These are phyloP conservation scores for Troides aeacus DNA, from an alignment of 2,888 invertebrate genomes.

Conservation along the genomic window DNA sequence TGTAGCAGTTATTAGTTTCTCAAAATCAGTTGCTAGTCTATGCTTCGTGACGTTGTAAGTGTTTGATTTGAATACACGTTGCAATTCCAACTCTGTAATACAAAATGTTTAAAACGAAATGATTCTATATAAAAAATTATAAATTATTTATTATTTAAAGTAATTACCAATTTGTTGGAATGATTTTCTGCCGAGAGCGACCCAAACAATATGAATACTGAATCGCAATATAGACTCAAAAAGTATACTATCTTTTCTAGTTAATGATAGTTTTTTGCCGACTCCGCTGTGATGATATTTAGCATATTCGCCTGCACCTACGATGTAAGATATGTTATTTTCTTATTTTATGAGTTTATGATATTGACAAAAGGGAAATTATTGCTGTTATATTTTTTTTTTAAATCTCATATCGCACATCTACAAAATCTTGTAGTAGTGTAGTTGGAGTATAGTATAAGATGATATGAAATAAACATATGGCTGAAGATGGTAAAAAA, in stretches of 20 bases:
- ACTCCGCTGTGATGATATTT: constrained; percentile 76
- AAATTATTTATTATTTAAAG: neutral
- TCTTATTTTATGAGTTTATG: neutral
- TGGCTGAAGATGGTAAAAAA: too few relatives aligned
- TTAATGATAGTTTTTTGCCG: constrained; percentile 63
- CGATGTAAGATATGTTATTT: constrained; percentile 16
- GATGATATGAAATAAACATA: too few relatives aligned
- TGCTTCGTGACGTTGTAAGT: constrained; percentile 73
- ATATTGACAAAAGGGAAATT: too few relatives aligned
- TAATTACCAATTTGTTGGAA: constrained; percentile 73
- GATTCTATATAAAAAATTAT: neutral
- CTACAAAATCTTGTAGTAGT: too few relatives aligned
- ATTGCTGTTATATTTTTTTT: too few relatives aligned
- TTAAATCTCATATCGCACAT: too few relatives aligned
- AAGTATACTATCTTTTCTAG: constrained; percentile 74
- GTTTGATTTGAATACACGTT: constrained; percentile 76
- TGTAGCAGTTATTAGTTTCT: constrained; percentile 32
- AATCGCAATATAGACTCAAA: constrained; percentile 75
- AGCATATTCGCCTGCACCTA: constrained; percentile 54
- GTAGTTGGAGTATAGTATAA: too few relatives aligned
- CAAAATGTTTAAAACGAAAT: neutral
- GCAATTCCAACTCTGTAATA: constrained; percentile 74
- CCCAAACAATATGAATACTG: constrained; percentile 78
- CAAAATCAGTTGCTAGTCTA: constrained; percentile 35
- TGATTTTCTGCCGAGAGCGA: constrained; percentile 75